phyloP scores from a whole-genome alignment of 1,140 invertebrate species.

The Dendrolimus punctatus region DNA sequence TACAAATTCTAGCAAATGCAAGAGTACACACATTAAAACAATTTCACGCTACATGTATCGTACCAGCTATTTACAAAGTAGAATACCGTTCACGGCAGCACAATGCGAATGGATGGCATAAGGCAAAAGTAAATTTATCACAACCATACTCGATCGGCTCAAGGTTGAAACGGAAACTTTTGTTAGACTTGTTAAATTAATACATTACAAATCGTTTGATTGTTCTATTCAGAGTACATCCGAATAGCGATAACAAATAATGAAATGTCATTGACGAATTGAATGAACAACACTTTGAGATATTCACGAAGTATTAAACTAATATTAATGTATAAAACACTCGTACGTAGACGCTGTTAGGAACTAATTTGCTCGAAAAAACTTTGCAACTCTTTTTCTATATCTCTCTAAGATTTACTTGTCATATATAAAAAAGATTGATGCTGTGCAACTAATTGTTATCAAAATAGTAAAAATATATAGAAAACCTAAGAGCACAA shows the following conservation, averaged over 20 bases:
- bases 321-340: constrained; percentile 58
- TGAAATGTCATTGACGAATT: neutral
- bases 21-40: too few relatives aligned
- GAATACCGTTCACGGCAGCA: neutral
- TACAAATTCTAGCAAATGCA: too few relatives aligned
- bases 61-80: too few relatives aligned
- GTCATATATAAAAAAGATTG: too few relatives aligned
- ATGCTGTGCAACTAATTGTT: too few relatives aligned
- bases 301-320: constrained; percentile 8
- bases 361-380: constrained; percentile 31
- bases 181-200: constrained; percentile 6
- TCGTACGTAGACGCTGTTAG: constrained; percentile 71
- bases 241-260: too few relatives aligned
- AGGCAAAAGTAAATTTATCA: constrained; percentile 21
- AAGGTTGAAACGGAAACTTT: constrained; percentile 21
- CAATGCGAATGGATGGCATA: constrained; percentile 3
- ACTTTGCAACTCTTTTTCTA: constrained; percentile 25
- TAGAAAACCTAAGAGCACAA: constrained; percentile 39
- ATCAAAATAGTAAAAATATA: neutral
- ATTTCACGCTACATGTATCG: too few relatives aligned
- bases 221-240: too few relatives aligned
- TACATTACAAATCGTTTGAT: neutral
- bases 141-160: constrained; percentile 14
- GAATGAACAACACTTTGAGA: neutral
- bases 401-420: neutral